These are phyloP conservation scores for Chondrilla cf. caribensis DNA, from an alignment of 37 sponge, comb jelly and placozoan species.

Conservation along the genomic window DNA sequence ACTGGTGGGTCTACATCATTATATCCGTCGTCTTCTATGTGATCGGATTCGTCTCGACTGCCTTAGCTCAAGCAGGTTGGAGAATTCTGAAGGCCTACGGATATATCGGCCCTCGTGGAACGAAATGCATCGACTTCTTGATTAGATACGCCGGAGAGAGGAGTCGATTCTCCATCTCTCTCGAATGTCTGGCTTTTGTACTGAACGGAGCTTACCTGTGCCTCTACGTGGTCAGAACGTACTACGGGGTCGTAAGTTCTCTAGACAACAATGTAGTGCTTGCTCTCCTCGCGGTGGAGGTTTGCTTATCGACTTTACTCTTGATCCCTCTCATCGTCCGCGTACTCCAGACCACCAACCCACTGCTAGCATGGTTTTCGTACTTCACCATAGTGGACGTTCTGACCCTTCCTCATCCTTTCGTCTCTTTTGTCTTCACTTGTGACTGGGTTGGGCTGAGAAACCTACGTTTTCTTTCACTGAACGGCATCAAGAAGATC, in stretches of 20 bases:
- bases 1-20: conserved; percentile 18
- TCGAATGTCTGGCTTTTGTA: no score
- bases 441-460: conserved; percentile 72
- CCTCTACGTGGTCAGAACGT: not conserved
- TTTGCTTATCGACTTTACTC: conserved; percentile 19
- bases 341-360: conserved; percentile 33
- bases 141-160: no score
- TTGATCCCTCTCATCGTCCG: conserved; percentile 33
- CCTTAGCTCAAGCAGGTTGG: not conserved
- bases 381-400: conserved; percentile 59
- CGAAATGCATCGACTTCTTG: no score
- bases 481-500: conserved; percentile 37
- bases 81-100: not conserved
- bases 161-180: no score
- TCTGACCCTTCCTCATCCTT: conserved; percentile 61
- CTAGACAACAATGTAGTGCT: not conserved
- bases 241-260: not conserved
- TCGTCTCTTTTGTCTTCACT: conserved; percentile 42
- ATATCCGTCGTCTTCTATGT: not conserved
- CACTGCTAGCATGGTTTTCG: conserved; percentile 46
- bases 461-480: conserved; percentile 51
- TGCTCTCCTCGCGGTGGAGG: not conserved
- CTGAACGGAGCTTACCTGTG: not conserved
- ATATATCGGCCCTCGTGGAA: no score
- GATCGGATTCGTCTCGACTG: not conserved